phyloP scores from a whole-genome alignment of 2,888 invertebrate genomes.

The Mimumesa dahlbomi region DNA sequence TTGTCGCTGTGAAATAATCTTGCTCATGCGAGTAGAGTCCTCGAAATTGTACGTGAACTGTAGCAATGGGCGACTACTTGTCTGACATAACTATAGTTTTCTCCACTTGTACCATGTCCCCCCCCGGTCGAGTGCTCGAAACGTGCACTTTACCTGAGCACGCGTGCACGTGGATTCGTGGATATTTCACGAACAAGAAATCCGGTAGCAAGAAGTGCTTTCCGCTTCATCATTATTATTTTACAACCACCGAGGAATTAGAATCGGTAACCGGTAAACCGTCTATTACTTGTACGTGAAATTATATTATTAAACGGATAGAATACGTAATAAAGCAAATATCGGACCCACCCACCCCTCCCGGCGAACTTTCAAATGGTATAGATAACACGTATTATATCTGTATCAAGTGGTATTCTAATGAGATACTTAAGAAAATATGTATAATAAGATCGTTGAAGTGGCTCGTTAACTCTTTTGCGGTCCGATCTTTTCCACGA shows the following conservation, averaged over 20 bases:
- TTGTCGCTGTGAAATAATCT: conserved; percentile 16
- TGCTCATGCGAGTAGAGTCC: conserved; percentile 10
- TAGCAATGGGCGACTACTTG: conserved; percentile 46
- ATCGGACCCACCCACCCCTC: too few species aligned
- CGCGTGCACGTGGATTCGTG: background rate
- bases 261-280: too few species aligned
- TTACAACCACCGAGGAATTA: too few species aligned
- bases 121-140: conserved; percentile 27
- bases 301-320: too few species aligned
- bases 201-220: background rate
- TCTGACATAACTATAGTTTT: conserved; percentile 60
- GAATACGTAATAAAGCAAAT: too few species aligned
- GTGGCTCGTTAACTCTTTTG: conserved; percentile 1
- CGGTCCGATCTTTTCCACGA: background rate
- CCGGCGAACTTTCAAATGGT: background rate
- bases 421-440: conserved; percentile 1
- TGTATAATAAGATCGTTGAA: conserved; percentile 2
- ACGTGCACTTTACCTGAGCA: background rate
- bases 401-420: background rate
- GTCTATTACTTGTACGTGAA: too few species aligned
- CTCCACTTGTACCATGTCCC: conserved; percentile 51
- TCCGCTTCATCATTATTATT: too few species aligned
- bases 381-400: background rate
- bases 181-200: background rate
- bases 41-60: conserved; percentile 34